Evolutionary conservation across 2,113 vertebrate genomes (phyloP).

Genomic region (Euleptes europaea): DNA sequence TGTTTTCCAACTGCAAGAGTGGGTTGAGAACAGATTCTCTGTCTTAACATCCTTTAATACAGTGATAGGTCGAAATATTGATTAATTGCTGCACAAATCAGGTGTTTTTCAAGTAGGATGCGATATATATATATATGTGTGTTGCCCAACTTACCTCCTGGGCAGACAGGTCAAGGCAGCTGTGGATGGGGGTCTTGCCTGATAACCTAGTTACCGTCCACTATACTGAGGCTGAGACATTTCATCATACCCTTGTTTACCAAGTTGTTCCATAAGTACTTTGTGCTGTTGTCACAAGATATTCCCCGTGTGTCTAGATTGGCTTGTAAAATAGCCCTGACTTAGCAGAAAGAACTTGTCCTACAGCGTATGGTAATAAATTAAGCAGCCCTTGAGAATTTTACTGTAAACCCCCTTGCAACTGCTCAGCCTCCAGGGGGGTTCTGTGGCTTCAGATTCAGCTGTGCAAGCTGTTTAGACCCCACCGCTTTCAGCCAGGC

Average conservation of each 20-base stretch:
- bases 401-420: not conserved
- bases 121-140: not conserved
- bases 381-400: not conserved
- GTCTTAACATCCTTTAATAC: not conserved
- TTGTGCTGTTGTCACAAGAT: not conserved
- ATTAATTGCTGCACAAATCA: not conserved
- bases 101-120: not conserved
- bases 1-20: not conserved
- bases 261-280: not conserved
- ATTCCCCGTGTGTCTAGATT: not conserved
- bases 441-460: not conserved
- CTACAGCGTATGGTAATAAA: not conserved
- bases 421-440: not conserved
- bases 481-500: not conserved
- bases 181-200: not conserved
- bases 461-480: no score
- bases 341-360: not conserved
- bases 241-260: slow-evolving; percentile 9
- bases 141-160: not conserved
- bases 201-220: not conserved
- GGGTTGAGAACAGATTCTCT: not conserved
- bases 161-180: not conserved
- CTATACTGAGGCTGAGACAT: not conserved
- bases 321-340: not conserved
- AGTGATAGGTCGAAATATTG: not conserved